Conservation (phyloP, 2,797 vertebrate genomes). For the Enteromius treurensis region DNA sequence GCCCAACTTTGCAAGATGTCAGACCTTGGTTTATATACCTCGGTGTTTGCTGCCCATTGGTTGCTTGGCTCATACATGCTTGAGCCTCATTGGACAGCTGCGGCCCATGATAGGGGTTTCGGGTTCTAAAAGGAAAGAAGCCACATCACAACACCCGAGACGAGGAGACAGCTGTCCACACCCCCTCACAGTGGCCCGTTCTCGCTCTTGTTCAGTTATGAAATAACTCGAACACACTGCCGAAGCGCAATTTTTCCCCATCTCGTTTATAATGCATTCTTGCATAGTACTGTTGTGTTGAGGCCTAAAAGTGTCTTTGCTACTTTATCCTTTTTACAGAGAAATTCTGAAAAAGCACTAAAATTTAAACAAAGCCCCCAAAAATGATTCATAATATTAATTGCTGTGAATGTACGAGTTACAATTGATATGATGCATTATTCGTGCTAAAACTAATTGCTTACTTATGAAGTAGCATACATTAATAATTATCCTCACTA, state of each 20-base stretch:
- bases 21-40: constrained; percentile 77
- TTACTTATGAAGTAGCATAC: not conserved
- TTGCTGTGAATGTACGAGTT: not conserved
- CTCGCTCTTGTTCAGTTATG: constrained; percentile 46
- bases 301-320: not conserved
- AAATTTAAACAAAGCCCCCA: not conserved
- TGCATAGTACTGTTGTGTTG: not conserved
- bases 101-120: constrained; percentile 52
- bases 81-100: constrained; percentile 69
- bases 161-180: constrained; percentile 74
- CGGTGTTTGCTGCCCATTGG: constrained; percentile 72
- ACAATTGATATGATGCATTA: not conserved
- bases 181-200: constrained; percentile 52
- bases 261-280: not conserved
- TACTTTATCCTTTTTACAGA: not conserved
- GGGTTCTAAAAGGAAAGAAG: constrained; percentile 82
- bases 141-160: constrained; percentile 70
- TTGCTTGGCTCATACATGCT: constrained; percentile 46
- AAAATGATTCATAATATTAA: not conserved
- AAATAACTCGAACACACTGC: constrained; percentile 26
- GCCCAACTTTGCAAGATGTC: constrained; percentile 77
- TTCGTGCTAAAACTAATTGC: not conserved
- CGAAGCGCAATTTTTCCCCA: not conserved
- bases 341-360: not conserved
- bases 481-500: not conserved